These are phyloP conservation scores for Acridotheres tristis DNA, from an alignment of 2,797 vertebrate genomes.

Conservation along the genomic window DNA sequence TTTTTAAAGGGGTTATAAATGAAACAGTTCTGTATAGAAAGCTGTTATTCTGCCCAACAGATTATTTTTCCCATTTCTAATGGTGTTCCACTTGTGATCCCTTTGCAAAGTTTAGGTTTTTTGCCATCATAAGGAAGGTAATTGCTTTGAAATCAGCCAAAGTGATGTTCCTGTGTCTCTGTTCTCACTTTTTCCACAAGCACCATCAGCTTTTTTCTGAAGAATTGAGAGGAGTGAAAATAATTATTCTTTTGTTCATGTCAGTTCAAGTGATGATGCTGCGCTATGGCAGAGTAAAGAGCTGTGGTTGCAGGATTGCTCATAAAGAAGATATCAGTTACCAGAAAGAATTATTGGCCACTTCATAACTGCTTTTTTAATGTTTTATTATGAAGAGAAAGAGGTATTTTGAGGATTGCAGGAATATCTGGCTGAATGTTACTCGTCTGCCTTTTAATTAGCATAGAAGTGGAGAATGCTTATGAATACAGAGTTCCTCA, in stretches of 20 bases:
- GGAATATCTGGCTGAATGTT: neutral
- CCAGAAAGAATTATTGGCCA: neutral
- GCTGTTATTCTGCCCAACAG: neutral
- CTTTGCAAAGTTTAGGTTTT: neutral
- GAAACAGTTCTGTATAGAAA: neutral
- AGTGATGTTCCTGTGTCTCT: neutral
- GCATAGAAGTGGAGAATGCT: neutral
- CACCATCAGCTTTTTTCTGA: neutral
- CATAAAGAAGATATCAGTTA: neutral
- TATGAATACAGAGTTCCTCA: neutral
- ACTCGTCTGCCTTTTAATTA: neutral
- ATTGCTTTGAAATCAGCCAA: neutral
- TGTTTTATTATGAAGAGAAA: neutral
- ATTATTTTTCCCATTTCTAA: neutral
- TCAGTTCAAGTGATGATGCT: neutral
- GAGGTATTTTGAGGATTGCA: neutral
- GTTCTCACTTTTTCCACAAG: neutral
- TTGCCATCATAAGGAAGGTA: neutral
- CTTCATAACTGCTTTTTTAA: neutral
- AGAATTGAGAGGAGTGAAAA: neutral
- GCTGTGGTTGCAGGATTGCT: neutral
- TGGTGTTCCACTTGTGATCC: neutral
- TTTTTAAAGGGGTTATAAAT: neutral
- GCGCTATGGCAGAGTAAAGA: neutral
- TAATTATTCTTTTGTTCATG: neutral